Base-by-base conservation (phyloP, 2,888 invertebrate genomes). In the Metellina segmentata region DNA sequence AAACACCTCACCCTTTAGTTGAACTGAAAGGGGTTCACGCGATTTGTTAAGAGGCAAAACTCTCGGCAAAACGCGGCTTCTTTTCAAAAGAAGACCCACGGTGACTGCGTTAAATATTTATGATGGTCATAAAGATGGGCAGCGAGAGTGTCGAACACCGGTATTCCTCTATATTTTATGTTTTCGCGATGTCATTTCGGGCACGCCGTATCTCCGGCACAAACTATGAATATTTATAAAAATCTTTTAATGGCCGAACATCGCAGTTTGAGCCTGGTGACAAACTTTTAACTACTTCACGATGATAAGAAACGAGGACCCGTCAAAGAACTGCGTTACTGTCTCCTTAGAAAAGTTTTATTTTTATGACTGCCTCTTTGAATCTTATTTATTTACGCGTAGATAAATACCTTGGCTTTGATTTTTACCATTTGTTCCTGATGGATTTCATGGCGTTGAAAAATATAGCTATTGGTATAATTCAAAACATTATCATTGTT, bases 191-290 rank as follows among this genome's bases (percentile, higher is more conserved):
- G 85, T 81, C 75, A 69, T 85, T 82, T 71, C 82, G n/a, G 48
- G 78, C 77, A n/a, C 53, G 34, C 4, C 90, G 53, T 69, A 85
- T 78, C 81, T 81, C 70, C 90, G 48, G 9, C 71, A 61, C 70
- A 81, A 52, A 49, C 86, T 77, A 91, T 91, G 91, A 91, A 91
- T 91, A 91, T 91, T 91, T 91, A 91, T 91, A 88, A 91, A 86
- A 88, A 87, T 91, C 87, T 91, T 82, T 90, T 91, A 91, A 87
- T 91, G 91, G 74, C n/a, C 48, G 71, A 78, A 19, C 72, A 74
- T 61, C 69, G 74, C 81, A 69, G 88, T 74, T 75, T 19, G 20
- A 81, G 72, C 16, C 83, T 61, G 77, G 75, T 75, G 82, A 71
- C 83, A 90, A 88, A 91, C 86, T 91, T 91, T 87, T 91, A 91